Evolutionary conservation across 2,888 invertebrate genomes (phyloP).

Genomic region (Heteropelma amictum): DNA sequence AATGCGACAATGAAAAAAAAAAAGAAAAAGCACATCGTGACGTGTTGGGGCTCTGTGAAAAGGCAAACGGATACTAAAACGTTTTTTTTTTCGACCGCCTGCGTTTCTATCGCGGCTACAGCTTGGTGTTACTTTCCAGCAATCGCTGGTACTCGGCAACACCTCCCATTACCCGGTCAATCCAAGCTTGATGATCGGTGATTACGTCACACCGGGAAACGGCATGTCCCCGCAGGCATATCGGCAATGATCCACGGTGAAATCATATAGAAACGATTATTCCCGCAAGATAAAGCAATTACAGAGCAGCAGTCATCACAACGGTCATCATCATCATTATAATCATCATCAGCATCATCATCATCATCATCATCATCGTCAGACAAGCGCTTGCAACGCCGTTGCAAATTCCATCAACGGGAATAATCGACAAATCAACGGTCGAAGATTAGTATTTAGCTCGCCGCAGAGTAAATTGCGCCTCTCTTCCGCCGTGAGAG

Average conservation of each 20-base stretch:
- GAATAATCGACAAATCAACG: constrained; percentile 59
- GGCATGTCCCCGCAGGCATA: constrained; percentile 77
- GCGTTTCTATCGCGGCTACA: constrained; percentile 75
- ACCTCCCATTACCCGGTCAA: constrained; percentile 83
- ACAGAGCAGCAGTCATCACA: constrained; percentile 55
- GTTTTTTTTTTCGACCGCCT: constrained; percentile 63
- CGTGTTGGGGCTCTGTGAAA: constrained; percentile 32
- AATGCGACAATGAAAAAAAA: constrained; percentile 18
- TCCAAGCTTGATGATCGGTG: constrained; percentile 87
- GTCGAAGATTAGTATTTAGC: constrained; percentile 68
- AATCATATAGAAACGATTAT: constrained; percentile 65
- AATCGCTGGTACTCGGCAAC: constrained; percentile 81
- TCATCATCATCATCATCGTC: constrained; percentile 48
- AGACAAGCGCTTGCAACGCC: constrained; percentile 31
- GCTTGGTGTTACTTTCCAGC: constrained; percentile 78
- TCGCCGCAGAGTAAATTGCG: constrained; percentile 68
- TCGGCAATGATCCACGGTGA: constrained; percentile 75
- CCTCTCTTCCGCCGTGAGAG: constrained; percentile 67
- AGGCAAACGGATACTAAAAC: constrained; percentile 70
- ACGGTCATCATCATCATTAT: constrained; percentile 51
- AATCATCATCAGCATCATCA: constrained; percentile 52
- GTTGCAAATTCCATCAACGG: constrained; percentile 37
- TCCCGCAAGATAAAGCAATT: constrained; percentile 67
- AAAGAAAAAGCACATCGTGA: constrained; percentile 26
- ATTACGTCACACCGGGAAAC: constrained; percentile 83